Conservation (phyloP, 1,140 invertebrate species). For the Hycleus phaleratus region DNA sequence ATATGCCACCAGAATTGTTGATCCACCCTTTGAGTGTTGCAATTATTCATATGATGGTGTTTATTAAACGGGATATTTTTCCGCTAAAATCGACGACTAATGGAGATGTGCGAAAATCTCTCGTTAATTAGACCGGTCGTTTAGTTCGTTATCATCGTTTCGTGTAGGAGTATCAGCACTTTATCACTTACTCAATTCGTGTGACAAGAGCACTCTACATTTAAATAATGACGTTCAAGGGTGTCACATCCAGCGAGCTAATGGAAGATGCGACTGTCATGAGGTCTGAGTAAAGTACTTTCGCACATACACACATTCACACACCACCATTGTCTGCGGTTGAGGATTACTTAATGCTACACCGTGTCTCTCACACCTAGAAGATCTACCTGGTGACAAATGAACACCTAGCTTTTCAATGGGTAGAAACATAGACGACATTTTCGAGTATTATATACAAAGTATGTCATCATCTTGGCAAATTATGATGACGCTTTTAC, state of each 20-base stretch:
- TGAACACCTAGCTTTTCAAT: conserved; percentile 22
- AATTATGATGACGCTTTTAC: too few relatives aligned
- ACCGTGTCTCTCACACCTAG: conserved; percentile 16
- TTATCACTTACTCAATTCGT: too few relatives aligned
- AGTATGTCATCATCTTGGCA: too few relatives aligned
- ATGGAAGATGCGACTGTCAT: conserved; percentile 24
- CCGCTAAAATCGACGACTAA: too few relatives aligned
- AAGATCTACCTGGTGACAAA: conserved; percentile 18
- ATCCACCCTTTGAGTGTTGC: too few relatives aligned
- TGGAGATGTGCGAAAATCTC: too few relatives aligned
- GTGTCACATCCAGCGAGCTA: conserved; percentile 22
- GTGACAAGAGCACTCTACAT: conserved; percentile 2
- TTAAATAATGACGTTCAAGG: conserved; percentile 23
- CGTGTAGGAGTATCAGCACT: too few relatives aligned
- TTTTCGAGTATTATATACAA: conserved; percentile 5
- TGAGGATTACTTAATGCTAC: conserved; percentile 19
- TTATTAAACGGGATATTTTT: too few relatives aligned
- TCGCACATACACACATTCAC: neutral
- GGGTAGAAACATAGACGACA: conserved; percentile 3
- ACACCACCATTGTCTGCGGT: conserved; percentile 19
- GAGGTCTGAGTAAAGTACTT: conserved; percentile 22
- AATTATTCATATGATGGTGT: too few relatives aligned
- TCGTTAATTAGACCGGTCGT: too few relatives aligned
- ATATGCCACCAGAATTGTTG: too few relatives aligned
- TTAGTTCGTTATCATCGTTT: too few relatives aligned